phyloP scores from a whole-genome alignment of 1,140 invertebrate species.

The Neelides sp. region DNA sequence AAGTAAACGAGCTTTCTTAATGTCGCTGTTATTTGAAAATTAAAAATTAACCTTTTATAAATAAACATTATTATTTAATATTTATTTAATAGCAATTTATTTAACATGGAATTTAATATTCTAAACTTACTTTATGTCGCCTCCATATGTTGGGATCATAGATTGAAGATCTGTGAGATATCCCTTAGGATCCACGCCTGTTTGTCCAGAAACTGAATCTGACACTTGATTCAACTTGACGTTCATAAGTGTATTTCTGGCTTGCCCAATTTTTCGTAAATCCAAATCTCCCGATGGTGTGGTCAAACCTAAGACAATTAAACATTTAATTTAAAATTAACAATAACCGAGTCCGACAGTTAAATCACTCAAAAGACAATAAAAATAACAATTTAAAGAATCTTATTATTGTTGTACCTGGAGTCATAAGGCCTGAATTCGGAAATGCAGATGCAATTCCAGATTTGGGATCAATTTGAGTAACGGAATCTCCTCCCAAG shows the following conservation, averaged over 20 bases:
- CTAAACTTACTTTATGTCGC: constrained; percentile 72
- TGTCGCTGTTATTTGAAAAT: constrained; percentile 50
- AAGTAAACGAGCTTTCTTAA: constrained; percentile 93
- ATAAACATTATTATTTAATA: neutral
- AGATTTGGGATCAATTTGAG: constrained; percentile 70
- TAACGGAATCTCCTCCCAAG: constrained; percentile 66
- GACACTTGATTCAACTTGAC: constrained; percentile 97
- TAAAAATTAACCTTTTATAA: neutral
- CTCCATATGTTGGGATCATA: constrained; percentile 96
- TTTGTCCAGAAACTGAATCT: constrained; percentile 96
- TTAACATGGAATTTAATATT: constrained; percentile 1
- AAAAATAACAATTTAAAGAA: neutral
- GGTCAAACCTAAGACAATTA: constrained; percentile 40
- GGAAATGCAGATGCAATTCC: constrained; percentile 74
- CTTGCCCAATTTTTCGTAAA: constrained; percentile 96
- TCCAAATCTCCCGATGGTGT: constrained; percentile 87
- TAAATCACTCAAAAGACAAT: constrained; percentile 17
- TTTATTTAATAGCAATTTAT: neutral
- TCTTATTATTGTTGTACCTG: constrained; percentile 32
- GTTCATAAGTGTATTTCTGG: constrained; percentile 98
- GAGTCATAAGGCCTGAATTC: constrained; percentile 53
- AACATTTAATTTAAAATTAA: neutral
- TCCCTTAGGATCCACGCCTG: constrained; percentile 98
- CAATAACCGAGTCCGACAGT: constrained; percentile 5
- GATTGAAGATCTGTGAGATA: constrained; percentile 97